Evolutionary conservation across 2,888 invertebrate species (phyloP).

Genomic region (Drosophila kambysellisi): DNA sequence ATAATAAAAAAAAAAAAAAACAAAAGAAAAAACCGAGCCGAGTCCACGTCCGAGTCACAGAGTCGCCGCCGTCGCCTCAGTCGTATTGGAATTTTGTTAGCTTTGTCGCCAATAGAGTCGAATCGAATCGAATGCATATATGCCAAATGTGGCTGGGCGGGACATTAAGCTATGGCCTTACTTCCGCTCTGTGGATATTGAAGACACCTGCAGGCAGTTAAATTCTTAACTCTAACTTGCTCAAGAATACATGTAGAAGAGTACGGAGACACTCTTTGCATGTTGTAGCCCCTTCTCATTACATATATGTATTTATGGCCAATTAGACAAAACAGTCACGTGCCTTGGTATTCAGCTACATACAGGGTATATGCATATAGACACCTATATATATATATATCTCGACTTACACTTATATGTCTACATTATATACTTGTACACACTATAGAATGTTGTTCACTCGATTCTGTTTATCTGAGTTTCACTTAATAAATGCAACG

Average conservation of each 20-base stretch:
- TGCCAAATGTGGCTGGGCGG: constrained; percentile 35
- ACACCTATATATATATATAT: constrained; percentile 29
- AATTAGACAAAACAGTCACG: constrained; percentile 74
- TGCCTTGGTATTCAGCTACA: constrained; percentile 45
- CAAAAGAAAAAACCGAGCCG: constrained; percentile 32
- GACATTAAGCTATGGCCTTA: constrained; percentile 32
- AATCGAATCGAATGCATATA: constrained; percentile 29
- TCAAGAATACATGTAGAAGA: not conserved
- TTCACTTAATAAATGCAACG: constrained; percentile 39
- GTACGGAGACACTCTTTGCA: constrained; percentile 4
- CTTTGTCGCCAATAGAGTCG: constrained; percentile 23
- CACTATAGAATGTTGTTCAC: constrained; percentile 16
- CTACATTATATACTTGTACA: constrained; percentile 6
- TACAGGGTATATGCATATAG: constrained; percentile 3
- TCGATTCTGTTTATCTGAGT: constrained; percentile 26
- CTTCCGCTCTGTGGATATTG: constrained; percentile 52
- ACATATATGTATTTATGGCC: constrained; percentile 62
- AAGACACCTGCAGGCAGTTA: not conserved
- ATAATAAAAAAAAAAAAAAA: not conserved
- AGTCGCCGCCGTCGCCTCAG: constrained; percentile 12
- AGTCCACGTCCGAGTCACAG: constrained; percentile 53
- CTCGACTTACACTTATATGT: constrained; percentile 46
- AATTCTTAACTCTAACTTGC: constrained; percentile 8
- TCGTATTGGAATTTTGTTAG: constrained; percentile 45
- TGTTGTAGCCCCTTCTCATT: constrained; percentile 47